phyloP scores from a whole-genome alignment of 2,888 invertebrate species.

The Lycaena phlaeas region DNA sequence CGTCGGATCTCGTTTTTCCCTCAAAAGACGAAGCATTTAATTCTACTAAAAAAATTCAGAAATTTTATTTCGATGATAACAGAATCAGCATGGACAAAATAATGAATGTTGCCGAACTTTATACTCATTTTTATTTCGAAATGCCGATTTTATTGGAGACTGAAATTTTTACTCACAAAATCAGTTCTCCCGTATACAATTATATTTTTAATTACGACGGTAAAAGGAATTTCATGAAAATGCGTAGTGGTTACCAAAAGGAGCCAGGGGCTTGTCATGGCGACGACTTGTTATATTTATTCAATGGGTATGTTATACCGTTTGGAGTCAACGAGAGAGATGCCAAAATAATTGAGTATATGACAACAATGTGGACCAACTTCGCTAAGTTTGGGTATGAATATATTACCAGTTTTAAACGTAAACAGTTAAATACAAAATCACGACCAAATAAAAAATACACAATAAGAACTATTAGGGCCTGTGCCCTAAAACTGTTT shows the following conservation, averaged over 20 bases:
- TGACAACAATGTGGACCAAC: slow-evolving; percentile 55
- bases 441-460: not conserved
- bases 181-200: slow-evolving; percentile 38
- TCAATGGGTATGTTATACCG: slow-evolving; percentile 39
- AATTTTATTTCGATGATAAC: slow-evolving; percentile 59
- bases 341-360: slow-evolving; percentile 34
- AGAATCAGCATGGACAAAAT: slow-evolving; percentile 43
- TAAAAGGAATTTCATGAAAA: slow-evolving; percentile 44
- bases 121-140: slow-evolving; percentile 56
- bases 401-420: not conserved
- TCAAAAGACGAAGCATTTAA: slow-evolving; percentile 35
- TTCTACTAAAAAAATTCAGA: slow-evolving; percentile 34
- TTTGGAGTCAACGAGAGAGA: slow-evolving; percentile 37
- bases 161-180: slow-evolving; percentile 26
- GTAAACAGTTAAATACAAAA: not conserved
- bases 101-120: slow-evolving; percentile 42
- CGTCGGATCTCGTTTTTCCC: slow-evolving; percentile 47
- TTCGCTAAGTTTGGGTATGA: slow-evolving; percentile 57
- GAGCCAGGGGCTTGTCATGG: slow-evolving; percentile 45
- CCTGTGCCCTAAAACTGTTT: too few species aligned
- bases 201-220: slow-evolving; percentile 52
- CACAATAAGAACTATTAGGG: too few species aligned
- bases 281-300: slow-evolving; percentile 58
- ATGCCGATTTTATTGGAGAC: slow-evolving; percentile 46
- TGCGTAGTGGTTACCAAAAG: slow-evolving; percentile 29